These are phyloP conservation scores for Siphamia tubifer DNA, from an alignment of 2,113 vertebrate genomes.

Conservation along the genomic window DNA sequence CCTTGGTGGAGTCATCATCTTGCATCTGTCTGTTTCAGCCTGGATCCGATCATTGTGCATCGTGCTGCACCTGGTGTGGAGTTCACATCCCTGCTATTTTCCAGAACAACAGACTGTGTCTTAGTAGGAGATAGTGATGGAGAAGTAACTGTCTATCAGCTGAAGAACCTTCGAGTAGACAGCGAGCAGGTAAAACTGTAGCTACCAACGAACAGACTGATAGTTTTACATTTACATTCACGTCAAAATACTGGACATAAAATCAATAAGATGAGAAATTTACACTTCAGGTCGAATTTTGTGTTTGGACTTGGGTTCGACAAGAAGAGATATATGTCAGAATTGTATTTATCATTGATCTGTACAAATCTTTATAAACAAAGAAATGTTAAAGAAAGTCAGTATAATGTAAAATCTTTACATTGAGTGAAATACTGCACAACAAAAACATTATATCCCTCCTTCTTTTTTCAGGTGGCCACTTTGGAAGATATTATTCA, in stretches of 20 bases:
- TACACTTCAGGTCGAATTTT: too few species aligned
- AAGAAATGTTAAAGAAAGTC: background rate
- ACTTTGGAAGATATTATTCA: constrained; percentile 26
- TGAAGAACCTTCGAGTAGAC: constrained; percentile 72
- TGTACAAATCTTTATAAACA: background rate
- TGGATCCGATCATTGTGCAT: constrained; percentile 78
- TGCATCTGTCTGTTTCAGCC: constrained; percentile 65
- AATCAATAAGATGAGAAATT: too few species aligned
- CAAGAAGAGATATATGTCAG: too few species aligned
- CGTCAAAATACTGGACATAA: too few species aligned
- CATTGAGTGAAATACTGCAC: background rate
- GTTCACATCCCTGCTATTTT: constrained; percentile 81
- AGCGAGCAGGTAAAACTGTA: constrained; percentile 70
- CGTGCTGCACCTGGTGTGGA: constrained; percentile 66
- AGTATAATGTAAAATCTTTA: background rate
- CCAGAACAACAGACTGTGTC: constrained; percentile 79
- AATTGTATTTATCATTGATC: too few species aligned
- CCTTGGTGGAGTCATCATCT: too few species aligned
- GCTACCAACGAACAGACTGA: too few species aligned
- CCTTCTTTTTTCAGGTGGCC: constrained; percentile 17
- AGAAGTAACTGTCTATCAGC: constrained; percentile 80
- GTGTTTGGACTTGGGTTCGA: too few species aligned
- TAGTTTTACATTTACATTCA: too few species aligned
- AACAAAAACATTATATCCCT: background rate
- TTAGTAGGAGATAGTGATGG: constrained; percentile 86